Evolutionary conservation across 2,113 vertebrate species (phyloP), one percentile per base, ranked within the genome.

Genomic region (Xiphophorus hellerii): DNA sequence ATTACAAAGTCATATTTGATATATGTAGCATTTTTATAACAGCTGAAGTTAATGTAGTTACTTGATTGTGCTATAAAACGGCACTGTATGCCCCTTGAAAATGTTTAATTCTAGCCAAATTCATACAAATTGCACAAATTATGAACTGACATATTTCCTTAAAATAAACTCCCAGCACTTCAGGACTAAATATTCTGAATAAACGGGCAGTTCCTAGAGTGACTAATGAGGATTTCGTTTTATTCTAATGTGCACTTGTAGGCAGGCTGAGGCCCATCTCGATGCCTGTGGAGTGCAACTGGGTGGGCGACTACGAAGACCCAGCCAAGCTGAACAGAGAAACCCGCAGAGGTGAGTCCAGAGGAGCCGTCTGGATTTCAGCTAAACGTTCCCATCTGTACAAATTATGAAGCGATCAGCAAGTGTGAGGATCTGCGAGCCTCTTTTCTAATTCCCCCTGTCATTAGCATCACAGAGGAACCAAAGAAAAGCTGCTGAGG

Each of bases 241-340:
- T 5, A 71, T 74, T 81, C 73, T 66, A 83, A 65, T 84, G 69
- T 80, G 22, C 77, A 87, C 80, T 92, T 95, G 89, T 90, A 98
- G 97, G 97, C 88, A 96, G 98, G 85, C 93, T 98, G 90, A 95
- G 98, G 87, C 98, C 98, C 90, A 98, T 97, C 93, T 99, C 97
- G 88, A 98, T 99, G 97, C 97, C 98, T 78, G 96, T 97, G 90
- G 97, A 99, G 94, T 98, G 97, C 94, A 99, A 96, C 93, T 99
- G 98, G 97, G 97, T 96, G 90, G 98, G 97, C 92, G 97, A 99
- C 93, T 97, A 97, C 88, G 97, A 99, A 95, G 98, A 99, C 90
- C 96, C 97, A 76, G 96, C 93, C 94, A 98, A 97, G 94, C 95
- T 97, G 81, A 98, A 97, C 94, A 96, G 97, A 94, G 97, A 99